Evolutionary conservation across 2,888 invertebrate species (phyloP).

Genomic region (Ornithoptera priamus): DNA sequence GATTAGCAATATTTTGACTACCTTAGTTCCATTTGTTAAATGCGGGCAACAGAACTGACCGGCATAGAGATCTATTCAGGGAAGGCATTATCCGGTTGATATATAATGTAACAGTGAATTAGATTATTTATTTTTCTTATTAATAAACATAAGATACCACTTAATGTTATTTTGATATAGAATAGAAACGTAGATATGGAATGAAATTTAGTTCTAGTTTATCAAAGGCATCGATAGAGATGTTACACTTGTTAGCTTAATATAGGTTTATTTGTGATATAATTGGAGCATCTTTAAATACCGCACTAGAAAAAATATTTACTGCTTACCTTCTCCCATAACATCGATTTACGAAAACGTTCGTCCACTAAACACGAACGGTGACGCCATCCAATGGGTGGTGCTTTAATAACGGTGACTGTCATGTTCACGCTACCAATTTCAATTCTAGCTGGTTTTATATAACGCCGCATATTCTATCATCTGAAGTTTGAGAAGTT

Average conservation of each 20-base stretch:
- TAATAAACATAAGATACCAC: too few relatives aligned
- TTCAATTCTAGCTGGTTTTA: slow-evolving; percentile 8
- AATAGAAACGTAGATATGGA: too few relatives aligned
- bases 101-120: too few relatives aligned
- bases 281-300: not conserved
- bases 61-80: too few relatives aligned
- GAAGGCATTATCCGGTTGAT: too few relatives aligned
- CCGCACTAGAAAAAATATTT: not conserved
- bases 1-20: too few relatives aligned
- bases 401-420: slow-evolving; percentile 30
- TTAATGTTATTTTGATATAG: too few relatives aligned
- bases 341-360: slow-evolving; percentile 13
- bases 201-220: too few relatives aligned
- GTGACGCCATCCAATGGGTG: slow-evolving; percentile 33
- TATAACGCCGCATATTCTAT: not conserved
- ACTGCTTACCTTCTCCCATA: slow-evolving; percentile 5
- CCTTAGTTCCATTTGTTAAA: too few relatives aligned
- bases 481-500: slow-evolving; percentile 2
- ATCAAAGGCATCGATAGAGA: too few relatives aligned
- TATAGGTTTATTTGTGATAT: not conserved
- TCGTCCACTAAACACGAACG: slow-evolving; percentile 22
- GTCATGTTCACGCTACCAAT: slow-evolving; percentile 25
- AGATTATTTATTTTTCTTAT: too few relatives aligned
- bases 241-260: not conserved
- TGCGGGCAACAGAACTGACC: too few relatives aligned